Evolutionary conservation across 2,888 invertebrate species (phyloP).

Genomic region (Calephelis perditalis): DNA sequence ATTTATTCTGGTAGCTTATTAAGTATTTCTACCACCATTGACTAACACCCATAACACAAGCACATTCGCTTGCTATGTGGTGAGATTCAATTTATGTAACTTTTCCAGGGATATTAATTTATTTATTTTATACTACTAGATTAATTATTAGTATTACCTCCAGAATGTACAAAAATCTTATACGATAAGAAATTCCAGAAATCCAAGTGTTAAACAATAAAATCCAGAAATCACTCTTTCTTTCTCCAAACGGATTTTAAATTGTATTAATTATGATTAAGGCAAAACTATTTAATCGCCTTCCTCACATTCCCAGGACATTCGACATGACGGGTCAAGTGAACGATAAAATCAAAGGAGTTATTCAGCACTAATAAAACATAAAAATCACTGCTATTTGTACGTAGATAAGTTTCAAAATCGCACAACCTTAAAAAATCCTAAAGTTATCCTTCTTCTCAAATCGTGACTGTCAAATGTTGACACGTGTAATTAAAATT

Average conservation of each 20-base stretch:
- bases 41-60: too few species aligned
- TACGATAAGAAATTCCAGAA: too few species aligned
- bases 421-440: slow-evolving; percentile 37
- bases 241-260: background rate
- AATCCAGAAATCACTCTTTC: slow-evolving; percentile 5
- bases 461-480: slow-evolving; percentile 65
- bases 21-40: too few species aligned
- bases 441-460: slow-evolving; percentile 61
- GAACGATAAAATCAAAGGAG: slow-evolving; percentile 64
- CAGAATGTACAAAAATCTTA: too few species aligned
- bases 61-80: too few species aligned
- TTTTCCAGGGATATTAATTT: too few species aligned
- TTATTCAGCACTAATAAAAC: slow-evolving; percentile 43
- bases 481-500: background rate
- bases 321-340: slow-evolving; percentile 67
- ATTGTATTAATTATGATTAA: slow-evolving; percentile 13
- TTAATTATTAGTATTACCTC: too few species aligned
- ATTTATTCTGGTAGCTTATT: too few species aligned
- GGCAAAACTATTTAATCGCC: slow-evolving; percentile 48
- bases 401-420: slow-evolving; percentile 33
- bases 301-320: slow-evolving; percentile 67
- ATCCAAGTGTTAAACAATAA: background rate
- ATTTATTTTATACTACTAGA: too few species aligned
- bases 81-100: too few species aligned
- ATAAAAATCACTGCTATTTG: slow-evolving; percentile 35